phyloP scores from a whole-genome alignment of 2,797 vertebrate genomes.

The Anguilla anguilla region DNA sequence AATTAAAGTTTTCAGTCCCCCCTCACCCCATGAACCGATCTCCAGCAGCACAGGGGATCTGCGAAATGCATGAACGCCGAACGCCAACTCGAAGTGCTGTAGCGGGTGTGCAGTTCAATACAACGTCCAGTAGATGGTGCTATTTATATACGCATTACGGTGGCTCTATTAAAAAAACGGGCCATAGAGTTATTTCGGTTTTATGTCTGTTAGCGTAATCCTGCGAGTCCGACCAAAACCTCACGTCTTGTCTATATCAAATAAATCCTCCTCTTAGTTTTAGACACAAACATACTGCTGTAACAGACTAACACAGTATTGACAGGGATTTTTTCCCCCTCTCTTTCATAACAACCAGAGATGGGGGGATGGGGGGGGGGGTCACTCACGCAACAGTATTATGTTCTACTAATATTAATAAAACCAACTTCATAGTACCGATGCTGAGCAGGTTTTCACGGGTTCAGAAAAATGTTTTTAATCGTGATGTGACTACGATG shows the following conservation, averaged over 20 bases:
- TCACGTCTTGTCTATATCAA: background rate
- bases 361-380: background rate
- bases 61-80: background rate
- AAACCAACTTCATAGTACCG: constrained; percentile 10
- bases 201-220: background rate
- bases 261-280: background rate
- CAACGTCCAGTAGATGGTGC: constrained; percentile 18
- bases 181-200: background rate
- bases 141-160: background rate
- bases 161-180: background rate
- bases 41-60: background rate
- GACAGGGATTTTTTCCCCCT: background rate
- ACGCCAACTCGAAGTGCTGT: constrained; percentile 1
- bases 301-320: background rate
- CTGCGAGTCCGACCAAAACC: background rate
- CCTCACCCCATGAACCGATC: background rate
- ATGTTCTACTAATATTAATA: background rate
- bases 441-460: background rate
- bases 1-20: background rate
- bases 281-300: background rate
- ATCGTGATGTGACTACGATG: background rate
- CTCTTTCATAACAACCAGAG: background rate
- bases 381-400: background rate
- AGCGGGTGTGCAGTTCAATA: background rate
- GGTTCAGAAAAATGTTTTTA: background rate